phyloP scores from a whole-genome alignment of 53 echinoderm and acorn worm species.

The Glandiceps talaboti region DNA sequence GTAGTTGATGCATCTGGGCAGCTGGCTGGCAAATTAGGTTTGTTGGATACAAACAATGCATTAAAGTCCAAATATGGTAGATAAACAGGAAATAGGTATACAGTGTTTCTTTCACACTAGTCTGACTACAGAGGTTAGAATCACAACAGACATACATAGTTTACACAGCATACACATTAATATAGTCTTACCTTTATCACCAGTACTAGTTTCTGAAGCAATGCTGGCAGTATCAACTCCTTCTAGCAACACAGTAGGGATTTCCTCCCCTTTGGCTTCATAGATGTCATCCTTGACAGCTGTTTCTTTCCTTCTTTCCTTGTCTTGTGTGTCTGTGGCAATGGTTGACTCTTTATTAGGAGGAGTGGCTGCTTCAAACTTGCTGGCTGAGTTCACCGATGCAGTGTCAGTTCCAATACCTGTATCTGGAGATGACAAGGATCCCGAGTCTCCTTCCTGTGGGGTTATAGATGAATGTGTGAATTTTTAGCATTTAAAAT shows the following conservation, averaged over 20 bases:
- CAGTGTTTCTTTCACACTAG: too few species aligned
- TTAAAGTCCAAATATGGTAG: too few species aligned
- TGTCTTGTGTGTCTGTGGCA: background rate
- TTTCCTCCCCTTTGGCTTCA: conserved; percentile 16
- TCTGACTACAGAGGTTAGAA: too few species aligned
- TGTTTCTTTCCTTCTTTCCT: background rate
- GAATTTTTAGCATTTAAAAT: too few species aligned
- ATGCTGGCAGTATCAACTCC: background rate
- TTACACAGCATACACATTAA: background rate
- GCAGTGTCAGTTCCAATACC: background rate
- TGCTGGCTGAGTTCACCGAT: background rate
- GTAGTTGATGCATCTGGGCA: too few species aligned
- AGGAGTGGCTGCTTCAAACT: background rate
- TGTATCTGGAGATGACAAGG: background rate
- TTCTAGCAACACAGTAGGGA: conserved; percentile 34
- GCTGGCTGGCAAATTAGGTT: too few species aligned
- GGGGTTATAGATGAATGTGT: too few species aligned
- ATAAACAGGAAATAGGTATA: too few species aligned
- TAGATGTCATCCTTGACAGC: conserved; percentile 12
- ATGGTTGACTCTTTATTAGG: background rate
- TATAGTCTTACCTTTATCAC: background rate
- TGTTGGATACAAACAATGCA: too few species aligned
- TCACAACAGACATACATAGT: too few species aligned
- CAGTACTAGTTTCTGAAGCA: background rate
- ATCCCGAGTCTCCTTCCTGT: background rate